Evolutionary conservation across 1,140 invertebrate species (phyloP), one percentile per base, ranked within the genome.

Genomic region (Lasioglossum baleicum): DNA sequence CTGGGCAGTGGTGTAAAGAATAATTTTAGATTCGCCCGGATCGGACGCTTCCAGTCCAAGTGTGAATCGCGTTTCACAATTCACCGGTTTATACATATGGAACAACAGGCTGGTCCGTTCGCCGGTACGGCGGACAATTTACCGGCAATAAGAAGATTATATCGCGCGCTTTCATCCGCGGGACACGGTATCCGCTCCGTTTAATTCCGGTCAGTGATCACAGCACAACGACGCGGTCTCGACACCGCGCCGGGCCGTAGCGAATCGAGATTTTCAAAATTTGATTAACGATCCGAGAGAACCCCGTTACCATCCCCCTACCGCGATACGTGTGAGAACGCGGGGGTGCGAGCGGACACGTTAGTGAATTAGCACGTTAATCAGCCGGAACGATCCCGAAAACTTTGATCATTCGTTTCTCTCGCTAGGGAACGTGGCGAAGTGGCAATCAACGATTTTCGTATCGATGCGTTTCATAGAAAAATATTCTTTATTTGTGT

Each of bases 141-240:
- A 67, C 42, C 66, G 31, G 26, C 67, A 76, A 69, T 76, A 76
- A 76, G 74, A 76, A 76, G 74, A 76, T 76, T 76, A 76, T 76
- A 69, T 76, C 66, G 65, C 65, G 40, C 53, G 65, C 44, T 77
- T 77, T 77, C 44, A 70, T 51, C 53, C 42, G 31, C 6, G 13
- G 31, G 10, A 70, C 56, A 13, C 56, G 20, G 31, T 48, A 61
- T 40, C 75, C 66, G 56, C 4, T 20, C 13, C 44, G 31, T 77
- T 77, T 77, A 77, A 77, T 77, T 77, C 75, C 67, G 75, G 67
- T 71, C 67, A 71, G 2, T 26, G 42, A 31, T 51, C 35, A 15
- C 15, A 35, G 13, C 53, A 2, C 42, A n/a, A n/a, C 17, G 2
- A 13, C 6, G 2, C 13, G 61, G 15, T 7, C 7, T 7, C 11